Evolutionary conservation across 2,888 invertebrate genomes (phyloP), one percentile per base, ranked within the genome.

Genomic region (Cosmorhoe ocellata): DNA sequence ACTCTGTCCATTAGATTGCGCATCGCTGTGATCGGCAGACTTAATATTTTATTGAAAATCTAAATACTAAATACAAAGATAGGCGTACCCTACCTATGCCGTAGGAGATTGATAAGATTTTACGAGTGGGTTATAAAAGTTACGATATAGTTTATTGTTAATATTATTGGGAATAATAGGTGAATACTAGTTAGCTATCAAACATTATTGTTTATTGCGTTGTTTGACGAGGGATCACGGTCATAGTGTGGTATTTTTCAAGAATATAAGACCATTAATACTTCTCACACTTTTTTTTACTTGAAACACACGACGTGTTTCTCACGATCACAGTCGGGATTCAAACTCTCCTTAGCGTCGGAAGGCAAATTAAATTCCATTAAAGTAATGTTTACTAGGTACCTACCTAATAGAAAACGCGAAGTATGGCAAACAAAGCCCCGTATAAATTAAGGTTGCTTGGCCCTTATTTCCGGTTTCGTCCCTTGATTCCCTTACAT

Each of bases 81-180:
- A 32, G 42, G 33, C 42, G 33, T 33, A 27, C 42, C 26, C 26
- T 32, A 32, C 3, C n/a, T n/a, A n/a, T n/a, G n/a, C 31, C 14
- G 32, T 32, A 24, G n/a, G 12, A 22, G 11, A 41, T 30, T 58
- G 59, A 64, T 66, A 69, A 67, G 39, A 24, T 63, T 64, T 69
- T 69, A 69, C 48, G 65, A 62, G 51, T 49, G 18, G 26, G 58
- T 52, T 56, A 59, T 63, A 63, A 68, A 68, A 66, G 55, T 60
- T 57, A 61, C 22, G 58, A 51, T 39, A 49, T 53, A 13, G 27
- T 50, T 42, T 43, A 50, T 27, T 7, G 14, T 28, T 39, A 18
- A 38, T 33, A 33, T 49, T 43, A 43, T 38, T 43, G 18, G 27
- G 26, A 4, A 40, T 24, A 24, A 24, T 24, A 28, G 5, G 34